These are phyloP conservation scores for Notodonta ziczac DNA, from an alignment of 2,888 invertebrate species.

Conservation along the genomic window DNA sequence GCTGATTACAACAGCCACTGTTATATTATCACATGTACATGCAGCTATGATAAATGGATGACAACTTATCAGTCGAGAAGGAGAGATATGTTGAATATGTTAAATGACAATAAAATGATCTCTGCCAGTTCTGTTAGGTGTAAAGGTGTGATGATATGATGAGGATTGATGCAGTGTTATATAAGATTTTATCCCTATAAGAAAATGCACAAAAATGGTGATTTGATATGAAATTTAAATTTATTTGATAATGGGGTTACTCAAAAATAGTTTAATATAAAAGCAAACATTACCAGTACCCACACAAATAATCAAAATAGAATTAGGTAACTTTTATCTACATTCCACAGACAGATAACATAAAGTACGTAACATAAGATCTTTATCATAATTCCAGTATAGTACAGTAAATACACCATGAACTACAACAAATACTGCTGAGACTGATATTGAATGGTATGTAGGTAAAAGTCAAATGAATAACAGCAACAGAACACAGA, in stretches of 20 bases:
- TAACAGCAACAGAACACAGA: constrained; percentile 29
- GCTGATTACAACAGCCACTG: constrained; percentile 11
- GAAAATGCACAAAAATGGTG: too few species aligned
- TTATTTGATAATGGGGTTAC: too few species aligned
- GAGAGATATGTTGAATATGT: too few species aligned
- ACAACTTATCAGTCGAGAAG: not conserved
- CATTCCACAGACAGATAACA: not conserved
- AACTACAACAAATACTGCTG: not conserved
- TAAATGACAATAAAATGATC: too few species aligned
- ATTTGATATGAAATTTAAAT: too few species aligned
- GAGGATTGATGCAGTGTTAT: too few species aligned
- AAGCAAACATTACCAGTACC: too few species aligned
- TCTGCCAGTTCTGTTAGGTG: too few species aligned
- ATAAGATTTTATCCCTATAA: too few species aligned
- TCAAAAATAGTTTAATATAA: too few species aligned
- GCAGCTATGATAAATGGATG: not conserved
- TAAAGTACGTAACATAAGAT: not conserved
- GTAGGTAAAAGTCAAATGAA: not conserved
- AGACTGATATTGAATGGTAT: not conserved
- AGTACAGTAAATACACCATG: not conserved
- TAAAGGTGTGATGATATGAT: too few species aligned
- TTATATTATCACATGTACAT: not conserved
- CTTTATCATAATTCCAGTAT: not conserved
- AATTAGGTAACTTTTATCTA: not conserved
- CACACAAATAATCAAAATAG: too few species aligned